Evolutionary conservation across 2,888 invertebrate species (phyloP).

Genomic region (Ecdyonurus torrentis): DNA sequence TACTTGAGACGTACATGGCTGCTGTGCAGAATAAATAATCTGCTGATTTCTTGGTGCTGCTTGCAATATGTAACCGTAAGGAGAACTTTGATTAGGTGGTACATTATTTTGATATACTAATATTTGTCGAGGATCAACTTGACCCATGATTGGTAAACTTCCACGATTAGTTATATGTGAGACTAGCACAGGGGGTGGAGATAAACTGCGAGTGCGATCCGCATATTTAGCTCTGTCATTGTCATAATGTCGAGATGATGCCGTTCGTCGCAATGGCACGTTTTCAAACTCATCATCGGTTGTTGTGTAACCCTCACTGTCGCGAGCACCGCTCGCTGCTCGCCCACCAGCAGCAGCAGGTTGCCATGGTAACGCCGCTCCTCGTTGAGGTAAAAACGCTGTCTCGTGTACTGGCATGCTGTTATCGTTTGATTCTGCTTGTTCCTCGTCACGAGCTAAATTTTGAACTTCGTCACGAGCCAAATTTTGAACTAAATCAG

Average conservation of each 20-base stretch:
- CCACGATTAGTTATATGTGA: background rate
- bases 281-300: background rate
- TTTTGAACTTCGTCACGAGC: background rate
- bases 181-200: background rate
- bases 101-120: no score
- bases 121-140: no score
- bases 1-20: background rate
- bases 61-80: no score
- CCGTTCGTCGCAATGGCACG: background rate
- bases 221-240: background rate
- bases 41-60: background rate
- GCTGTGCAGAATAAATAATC: background rate
- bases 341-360: background rate
- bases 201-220: background rate
- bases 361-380: background rate
- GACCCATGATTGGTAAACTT: no score
- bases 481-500: background rate
- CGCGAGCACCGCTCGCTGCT: background rate
- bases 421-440: background rate
- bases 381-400: background rate
- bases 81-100: no score
- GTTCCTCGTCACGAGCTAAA: no score
- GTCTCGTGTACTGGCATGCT: constrained; percentile 1
- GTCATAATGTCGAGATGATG: background rate
- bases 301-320: background rate